Conservation (phyloP, 2,113 vertebrate genomes). For the Sphaerodactylus townsendi region DNA sequence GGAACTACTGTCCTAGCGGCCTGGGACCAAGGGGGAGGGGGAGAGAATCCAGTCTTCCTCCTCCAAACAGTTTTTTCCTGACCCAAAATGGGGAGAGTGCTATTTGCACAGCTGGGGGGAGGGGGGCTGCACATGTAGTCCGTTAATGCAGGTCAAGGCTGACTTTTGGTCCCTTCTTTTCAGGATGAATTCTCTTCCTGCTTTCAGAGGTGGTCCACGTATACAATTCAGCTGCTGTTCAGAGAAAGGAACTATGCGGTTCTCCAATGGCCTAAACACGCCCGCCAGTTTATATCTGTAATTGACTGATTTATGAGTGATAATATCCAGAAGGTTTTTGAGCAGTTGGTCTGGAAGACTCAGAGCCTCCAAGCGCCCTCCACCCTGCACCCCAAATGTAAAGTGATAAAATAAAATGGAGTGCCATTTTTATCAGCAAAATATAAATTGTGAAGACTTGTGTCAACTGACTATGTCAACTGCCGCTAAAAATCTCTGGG, state of each 20-base stretch:
- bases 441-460: neutral
- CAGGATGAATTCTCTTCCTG: neutral
- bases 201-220: neutral
- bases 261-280: neutral
- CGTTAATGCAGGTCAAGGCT: neutral
- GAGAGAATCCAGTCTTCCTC: too few species aligned
- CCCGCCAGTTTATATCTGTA: neutral
- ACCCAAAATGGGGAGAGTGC: too few species aligned
- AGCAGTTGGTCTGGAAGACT: neutral
- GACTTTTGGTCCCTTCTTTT: neutral
- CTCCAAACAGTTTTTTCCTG: too few species aligned
- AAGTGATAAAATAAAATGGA: neutral
- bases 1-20: too few species aligned
- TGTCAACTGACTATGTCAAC: neutral
- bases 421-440: neutral
- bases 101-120: too few species aligned
- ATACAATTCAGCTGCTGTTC: neutral
- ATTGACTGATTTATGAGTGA: neutral
- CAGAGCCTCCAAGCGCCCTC: neutral
- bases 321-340: neutral
- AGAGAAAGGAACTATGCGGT: neutral
- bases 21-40: too few species aligned
- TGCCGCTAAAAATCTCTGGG: neutral
- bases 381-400: too few species aligned
- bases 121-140: too few species aligned